Percentiles rank a stretch among this genome's conserved stretches.
Conservation (phyloP, 2,888 invertebrate genomes). For the Oasisia sp. region DNA sequence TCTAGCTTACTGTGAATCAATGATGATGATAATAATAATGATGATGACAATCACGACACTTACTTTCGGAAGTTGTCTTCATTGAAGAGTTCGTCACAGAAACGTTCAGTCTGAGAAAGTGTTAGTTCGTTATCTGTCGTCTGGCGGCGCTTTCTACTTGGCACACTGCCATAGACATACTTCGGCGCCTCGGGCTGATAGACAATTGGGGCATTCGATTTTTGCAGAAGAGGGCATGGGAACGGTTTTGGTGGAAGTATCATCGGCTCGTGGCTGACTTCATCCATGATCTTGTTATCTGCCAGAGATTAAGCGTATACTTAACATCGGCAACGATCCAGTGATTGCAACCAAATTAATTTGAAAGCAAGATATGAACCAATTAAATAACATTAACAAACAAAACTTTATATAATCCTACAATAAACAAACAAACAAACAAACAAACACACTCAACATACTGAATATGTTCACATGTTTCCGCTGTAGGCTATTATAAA, state of each 20-base stretch:
- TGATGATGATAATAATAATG: neutral
- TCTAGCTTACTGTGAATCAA: neutral
- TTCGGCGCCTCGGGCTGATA: neutral
- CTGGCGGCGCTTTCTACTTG: neutral
- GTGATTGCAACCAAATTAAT: too few species aligned
- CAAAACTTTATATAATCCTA: neutral
- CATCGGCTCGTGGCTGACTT: neutral
- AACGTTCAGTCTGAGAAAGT: neutral
- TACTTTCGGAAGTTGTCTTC: neutral
- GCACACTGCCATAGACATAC: neutral
- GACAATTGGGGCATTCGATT: conserved; percentile 24
- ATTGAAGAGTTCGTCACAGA: conserved; percentile 27
- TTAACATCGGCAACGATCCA: neutral
- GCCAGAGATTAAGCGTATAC: neutral
- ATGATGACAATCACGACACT: neutral
- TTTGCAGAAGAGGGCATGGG: conserved; percentile 8
- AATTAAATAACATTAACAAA: neutral
- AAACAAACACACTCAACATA: too few species aligned
- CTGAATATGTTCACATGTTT: too few species aligned
- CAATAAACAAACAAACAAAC: too few species aligned
- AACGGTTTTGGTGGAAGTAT: conserved; percentile 14
- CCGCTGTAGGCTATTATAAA: too few species aligned
- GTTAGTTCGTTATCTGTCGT: neutral
- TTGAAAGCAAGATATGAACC: neutral
- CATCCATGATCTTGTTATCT: neutral